These are phyloP conservation scores for Drosophila fulvimacula DNA, from an alignment of 2,888 invertebrate species.

Conservation along the genomic window DNA sequence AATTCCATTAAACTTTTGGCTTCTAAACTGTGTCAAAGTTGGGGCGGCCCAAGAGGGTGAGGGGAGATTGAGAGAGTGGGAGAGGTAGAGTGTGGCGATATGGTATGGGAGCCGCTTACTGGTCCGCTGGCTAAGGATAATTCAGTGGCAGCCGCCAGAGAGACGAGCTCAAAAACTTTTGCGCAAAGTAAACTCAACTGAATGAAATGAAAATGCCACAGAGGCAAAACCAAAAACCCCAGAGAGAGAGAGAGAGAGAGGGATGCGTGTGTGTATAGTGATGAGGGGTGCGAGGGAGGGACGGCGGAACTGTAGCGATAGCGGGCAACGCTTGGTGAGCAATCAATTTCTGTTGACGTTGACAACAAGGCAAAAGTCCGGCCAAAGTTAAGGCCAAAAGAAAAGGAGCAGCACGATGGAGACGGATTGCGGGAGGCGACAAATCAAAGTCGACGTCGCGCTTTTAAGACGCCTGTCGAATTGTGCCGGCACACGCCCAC, in stretches of 20 bases:
- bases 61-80: not conserved
- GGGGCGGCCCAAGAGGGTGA: slow-evolving; percentile 20
- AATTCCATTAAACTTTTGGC: slow-evolving; percentile 81
- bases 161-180: slow-evolving; percentile 69
- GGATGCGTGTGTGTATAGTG: not conserved
- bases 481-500: slow-evolving; percentile 48
- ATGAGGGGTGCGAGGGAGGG: not conserved
- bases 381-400: slow-evolving; percentile 74
- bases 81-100: not conserved
- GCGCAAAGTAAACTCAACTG: slow-evolving; percentile 78
- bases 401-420: slow-evolving; percentile 21
- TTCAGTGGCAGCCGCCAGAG: slow-evolving; percentile 67
- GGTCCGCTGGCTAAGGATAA: slow-evolving; percentile 77
- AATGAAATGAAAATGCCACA: slow-evolving; percentile 81
- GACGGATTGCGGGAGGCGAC: slow-evolving; percentile 49
- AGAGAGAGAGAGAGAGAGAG: slow-evolving; percentile 2
- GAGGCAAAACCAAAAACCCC: slow-evolving; percentile 67
- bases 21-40: slow-evolving; percentile 80
- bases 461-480: slow-evolving; percentile 79
- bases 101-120: slow-evolving; percentile 47
- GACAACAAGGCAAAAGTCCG: slow-evolving; percentile 79
- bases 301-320: slow-evolving; percentile 6
- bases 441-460: slow-evolving; percentile 74
- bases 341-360: slow-evolving; percentile 81
- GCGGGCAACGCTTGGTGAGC: slow-evolving; percentile 62